These are phyloP conservation scores for Cyclina sinensis DNA, from an alignment of 1,140 invertebrate genomes.

Conservation along the genomic window DNA sequence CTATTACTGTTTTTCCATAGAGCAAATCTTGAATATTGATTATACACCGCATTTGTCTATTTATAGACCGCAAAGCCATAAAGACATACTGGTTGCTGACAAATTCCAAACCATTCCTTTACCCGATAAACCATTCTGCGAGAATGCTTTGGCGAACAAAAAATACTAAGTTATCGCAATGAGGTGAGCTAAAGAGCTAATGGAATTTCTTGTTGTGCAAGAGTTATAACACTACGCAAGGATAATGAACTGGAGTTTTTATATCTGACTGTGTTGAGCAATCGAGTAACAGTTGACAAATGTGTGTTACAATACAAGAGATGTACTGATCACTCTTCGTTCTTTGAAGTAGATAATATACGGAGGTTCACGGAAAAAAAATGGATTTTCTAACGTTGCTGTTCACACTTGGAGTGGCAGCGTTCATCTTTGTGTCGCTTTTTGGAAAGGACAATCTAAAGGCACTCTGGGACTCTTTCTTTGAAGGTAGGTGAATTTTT, in stretches of 20 bases:
- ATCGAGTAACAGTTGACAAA: no score
- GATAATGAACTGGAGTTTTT: no score
- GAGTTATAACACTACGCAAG: no score
- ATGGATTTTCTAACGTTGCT: background rate
- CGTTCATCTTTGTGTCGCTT: background rate
- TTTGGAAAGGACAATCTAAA: conserved; percentile 6
- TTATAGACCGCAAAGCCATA: background rate
- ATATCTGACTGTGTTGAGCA: no score
- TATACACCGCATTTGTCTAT: background rate
- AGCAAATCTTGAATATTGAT: background rate
- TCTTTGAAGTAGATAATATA: no score
- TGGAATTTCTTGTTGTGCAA: no score
- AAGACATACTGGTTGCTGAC: background rate
- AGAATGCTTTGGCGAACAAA: background rate
- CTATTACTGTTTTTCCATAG: background rate
- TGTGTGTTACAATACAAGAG: no score
- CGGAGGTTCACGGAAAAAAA: background rate
- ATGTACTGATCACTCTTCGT: no score
- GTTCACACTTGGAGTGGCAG: background rate
- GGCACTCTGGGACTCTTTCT: background rate
- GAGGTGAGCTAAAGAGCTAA: no score
- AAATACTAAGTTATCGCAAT: no score
- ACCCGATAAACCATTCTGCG: background rate
- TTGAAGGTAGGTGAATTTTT: background rate
- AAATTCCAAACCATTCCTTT: background rate